phyloP scores from a whole-genome alignment of 2,888 invertebrate species.

The Nineta flava region DNA sequence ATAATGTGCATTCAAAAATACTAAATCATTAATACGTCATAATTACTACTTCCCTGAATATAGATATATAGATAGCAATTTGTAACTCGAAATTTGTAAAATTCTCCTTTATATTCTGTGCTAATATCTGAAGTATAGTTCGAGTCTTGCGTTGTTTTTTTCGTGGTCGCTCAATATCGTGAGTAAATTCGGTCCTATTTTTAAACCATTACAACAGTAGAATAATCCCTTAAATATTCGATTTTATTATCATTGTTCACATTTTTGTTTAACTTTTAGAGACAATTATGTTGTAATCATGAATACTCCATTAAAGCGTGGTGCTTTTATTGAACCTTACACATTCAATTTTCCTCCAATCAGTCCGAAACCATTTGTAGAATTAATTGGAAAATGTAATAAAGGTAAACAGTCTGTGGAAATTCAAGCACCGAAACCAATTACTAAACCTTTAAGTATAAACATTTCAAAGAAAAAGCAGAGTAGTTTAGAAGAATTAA shows the following conservation, averaged over 20 bases:
- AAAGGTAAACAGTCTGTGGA: not conserved
- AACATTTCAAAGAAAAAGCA: slow-evolving; percentile 2
- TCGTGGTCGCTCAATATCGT: no score
- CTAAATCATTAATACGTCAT: no score
- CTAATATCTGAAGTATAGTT: no score
- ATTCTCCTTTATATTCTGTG: no score
- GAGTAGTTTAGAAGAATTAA: slow-evolving; percentile 2
- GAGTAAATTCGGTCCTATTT: no score
- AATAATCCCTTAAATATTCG: no score
- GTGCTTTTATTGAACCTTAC: slow-evolving; percentile 6
- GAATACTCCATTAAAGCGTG: slow-evolving; percentile 5
- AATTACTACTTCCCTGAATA: no score
- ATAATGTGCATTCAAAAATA: no score
- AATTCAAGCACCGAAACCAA: slow-evolving; percentile 1
- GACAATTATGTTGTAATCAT: slow-evolving; percentile 5
- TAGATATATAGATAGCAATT: no score
- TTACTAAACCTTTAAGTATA: slow-evolving; percentile 3
- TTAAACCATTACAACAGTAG: no score
- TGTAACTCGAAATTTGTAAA: no score
- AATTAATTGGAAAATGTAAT: slow-evolving; percentile 5
- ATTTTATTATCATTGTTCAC: not conserved
- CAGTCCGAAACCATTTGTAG: slow-evolving; percentile 6
- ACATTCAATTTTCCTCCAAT: slow-evolving; percentile 1
- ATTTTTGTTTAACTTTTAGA: not conserved
- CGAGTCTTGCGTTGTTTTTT: no score